Conservation (phyloP, 2,797 vertebrate genomes). For the Enteromius paludinosus region DNA sequence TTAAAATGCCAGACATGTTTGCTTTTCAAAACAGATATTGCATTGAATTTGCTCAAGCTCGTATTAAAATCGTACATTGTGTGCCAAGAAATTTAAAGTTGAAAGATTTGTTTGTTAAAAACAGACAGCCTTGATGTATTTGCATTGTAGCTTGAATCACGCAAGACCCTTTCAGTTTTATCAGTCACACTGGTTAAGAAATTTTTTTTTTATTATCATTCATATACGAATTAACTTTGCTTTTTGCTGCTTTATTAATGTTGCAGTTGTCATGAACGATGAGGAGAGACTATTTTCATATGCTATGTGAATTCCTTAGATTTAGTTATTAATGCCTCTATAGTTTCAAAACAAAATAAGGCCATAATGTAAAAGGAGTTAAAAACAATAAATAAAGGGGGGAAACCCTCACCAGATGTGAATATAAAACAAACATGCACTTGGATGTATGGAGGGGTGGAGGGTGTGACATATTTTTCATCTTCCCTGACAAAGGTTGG, state of each 20-base stretch:
- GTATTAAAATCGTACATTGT: background rate
- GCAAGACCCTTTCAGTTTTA: background rate
- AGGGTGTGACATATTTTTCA: slow-evolving; percentile 26
- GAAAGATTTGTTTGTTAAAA: slow-evolving; percentile 1
- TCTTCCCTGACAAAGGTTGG: slow-evolving; percentile 41
- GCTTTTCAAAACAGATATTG: slow-evolving; percentile 15
- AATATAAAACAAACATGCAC: slow-evolving; percentile 12
- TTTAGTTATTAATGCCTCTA: background rate
- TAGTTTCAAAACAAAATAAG: slow-evolving; percentile 8
- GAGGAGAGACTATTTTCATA: background rate
- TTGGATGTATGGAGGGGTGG: background rate
- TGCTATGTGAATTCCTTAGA: background rate
- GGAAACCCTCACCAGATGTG: background rate
- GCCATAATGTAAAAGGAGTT: background rate
- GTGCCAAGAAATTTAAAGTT: background rate
- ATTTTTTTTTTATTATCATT: background rate
- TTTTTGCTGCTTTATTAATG: slow-evolving; percentile 3
- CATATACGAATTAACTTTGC: background rate
- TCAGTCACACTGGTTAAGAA: background rate
- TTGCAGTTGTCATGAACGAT: background rate
- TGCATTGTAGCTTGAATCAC: slow-evolving; percentile 6
- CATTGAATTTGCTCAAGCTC: background rate
- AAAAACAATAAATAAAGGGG: background rate
- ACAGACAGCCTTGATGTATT: background rate
- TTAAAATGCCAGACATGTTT: background rate